These are phyloP conservation scores for Heliconius ismenius DNA, from an alignment of 2,888 invertebrate genomes.

Conservation along the genomic window DNA sequence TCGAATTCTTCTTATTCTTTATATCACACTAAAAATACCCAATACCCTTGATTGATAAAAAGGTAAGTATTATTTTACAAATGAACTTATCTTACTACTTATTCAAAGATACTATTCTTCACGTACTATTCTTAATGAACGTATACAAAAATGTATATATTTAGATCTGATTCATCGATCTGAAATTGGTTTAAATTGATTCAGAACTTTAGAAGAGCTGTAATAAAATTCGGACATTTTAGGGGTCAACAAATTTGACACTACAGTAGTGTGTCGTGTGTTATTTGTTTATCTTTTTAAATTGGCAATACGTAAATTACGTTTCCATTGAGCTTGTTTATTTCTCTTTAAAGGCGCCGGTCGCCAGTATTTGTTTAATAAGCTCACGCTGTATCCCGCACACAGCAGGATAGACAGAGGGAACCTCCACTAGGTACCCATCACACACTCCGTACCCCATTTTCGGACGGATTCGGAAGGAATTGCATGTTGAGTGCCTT, in stretches of 20 bases:
- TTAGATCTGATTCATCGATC: slow-evolving; percentile 33
- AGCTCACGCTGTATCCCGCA: too few species aligned
- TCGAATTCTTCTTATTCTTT: neutral
- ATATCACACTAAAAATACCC: neutral
- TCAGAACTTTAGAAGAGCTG: slow-evolving; percentile 48
- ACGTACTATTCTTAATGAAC: neutral
- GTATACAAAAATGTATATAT: slow-evolving; percentile 8
- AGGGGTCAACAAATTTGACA: slow-evolving; percentile 63
- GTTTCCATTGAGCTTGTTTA: neutral
- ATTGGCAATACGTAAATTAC: neutral
- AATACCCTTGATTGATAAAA: neutral
- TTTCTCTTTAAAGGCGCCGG: neutral
- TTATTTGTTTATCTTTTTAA: slow-evolving; percentile 35
- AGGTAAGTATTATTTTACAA: neutral
- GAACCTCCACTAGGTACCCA: too few species aligned
- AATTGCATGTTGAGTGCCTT: too few species aligned
- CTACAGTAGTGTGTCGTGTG: slow-evolving; percentile 36
- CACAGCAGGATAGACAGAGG: too few species aligned
- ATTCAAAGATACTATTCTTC: neutral
- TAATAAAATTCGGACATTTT: slow-evolving; percentile 56
- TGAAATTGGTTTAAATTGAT: slow-evolving; percentile 53
- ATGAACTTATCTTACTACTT: neutral
- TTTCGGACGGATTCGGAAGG: too few species aligned
- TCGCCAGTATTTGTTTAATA: too few species aligned
- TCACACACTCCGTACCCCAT: too few species aligned